Evolutionary conservation across 1,140 invertebrate species (phyloP), one percentile per base, ranked within the genome.

Genomic region (Ectropis grisescens): DNA sequence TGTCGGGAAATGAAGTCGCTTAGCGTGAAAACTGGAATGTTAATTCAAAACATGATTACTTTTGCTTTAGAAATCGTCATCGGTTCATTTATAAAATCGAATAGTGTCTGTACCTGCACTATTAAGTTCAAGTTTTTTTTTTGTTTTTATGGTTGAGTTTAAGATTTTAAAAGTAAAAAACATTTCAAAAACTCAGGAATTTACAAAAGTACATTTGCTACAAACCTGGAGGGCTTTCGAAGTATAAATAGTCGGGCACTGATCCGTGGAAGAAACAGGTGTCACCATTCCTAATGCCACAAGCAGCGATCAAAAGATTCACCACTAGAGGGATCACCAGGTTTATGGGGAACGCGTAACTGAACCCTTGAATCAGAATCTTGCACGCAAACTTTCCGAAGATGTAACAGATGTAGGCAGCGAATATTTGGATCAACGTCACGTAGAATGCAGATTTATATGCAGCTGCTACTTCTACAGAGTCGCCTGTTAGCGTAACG

Each of bases 351-450:
- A 98, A 95, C 0, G 96, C 94, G 64, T 97, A 98, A 66, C 95
- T 96, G 84, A 98, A 97, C 14, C 93, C 93, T 82, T 98, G 96
- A 37, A 98, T 97, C 42, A 96, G 87, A 55, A 98, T 97, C 83
- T 97, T 97, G 82, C 96, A 98, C 10, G 96, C 93, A 58, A 97
- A 97, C 82, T 97, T 97, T 44, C 93, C 94, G 52, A 96, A 95
- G 48, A 96, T 91, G 58, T 97, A 98, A 51, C 92, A 93, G 14
- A 95, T 82, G 62, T 96, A 96, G 2, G 94, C 89, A 2, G 92
- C 88, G 31, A 90, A 82, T 29, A 96, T 88, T 72, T 96, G 93
- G 28, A 96, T 86, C 1, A 96, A 62, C 15, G 95, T 67, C 0
- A 96, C 89, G 57, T 93, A 93, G 13, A 93, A 82, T 0, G 92